Evolutionary conservation across 2,113 vertebrate genomes (phyloP).

Genomic region (Ophiodon elongatus): DNA sequence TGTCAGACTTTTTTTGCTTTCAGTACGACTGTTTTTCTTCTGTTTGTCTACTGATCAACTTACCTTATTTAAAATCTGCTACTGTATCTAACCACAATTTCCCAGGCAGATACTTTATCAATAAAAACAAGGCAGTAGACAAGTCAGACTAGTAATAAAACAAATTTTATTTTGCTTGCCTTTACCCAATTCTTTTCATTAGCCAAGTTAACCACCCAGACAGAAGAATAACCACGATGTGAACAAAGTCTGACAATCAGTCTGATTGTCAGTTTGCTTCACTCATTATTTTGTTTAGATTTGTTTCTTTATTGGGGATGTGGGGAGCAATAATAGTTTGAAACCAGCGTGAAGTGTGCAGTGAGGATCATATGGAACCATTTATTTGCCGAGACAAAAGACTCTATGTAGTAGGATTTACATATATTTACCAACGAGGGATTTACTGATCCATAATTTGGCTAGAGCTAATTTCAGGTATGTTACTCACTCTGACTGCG

Average conservation of each 20-base stretch:
- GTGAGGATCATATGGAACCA: neutral
- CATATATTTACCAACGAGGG: neutral
- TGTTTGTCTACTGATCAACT: neutral
- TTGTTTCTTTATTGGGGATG: neutral
- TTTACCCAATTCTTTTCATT: neutral
- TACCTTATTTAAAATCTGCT: neutral
- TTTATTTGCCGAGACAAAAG: neutral
- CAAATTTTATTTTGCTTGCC: neutral
- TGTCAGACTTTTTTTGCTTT: neutral
- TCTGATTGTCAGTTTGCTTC: neutral
- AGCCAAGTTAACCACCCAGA: neutral
- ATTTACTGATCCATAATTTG: neutral
- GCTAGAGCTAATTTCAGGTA: neutral
- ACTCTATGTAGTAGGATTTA: neutral
- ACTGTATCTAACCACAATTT: neutral
- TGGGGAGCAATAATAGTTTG: neutral
- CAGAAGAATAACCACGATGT: neutral
- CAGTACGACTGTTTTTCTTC: neutral
- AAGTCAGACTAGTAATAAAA: neutral
- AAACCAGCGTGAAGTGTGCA: neutral
- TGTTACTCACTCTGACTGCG: conserved; percentile 89
- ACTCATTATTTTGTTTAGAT: neutral
- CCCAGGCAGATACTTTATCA: neutral
- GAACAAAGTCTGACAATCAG: neutral
- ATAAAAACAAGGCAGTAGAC: neutral